Evolutionary conservation across 2,113 vertebrate genomes (phyloP), one percentile per base, ranked within the genome.

Genomic region (Athene noctua): DNA sequence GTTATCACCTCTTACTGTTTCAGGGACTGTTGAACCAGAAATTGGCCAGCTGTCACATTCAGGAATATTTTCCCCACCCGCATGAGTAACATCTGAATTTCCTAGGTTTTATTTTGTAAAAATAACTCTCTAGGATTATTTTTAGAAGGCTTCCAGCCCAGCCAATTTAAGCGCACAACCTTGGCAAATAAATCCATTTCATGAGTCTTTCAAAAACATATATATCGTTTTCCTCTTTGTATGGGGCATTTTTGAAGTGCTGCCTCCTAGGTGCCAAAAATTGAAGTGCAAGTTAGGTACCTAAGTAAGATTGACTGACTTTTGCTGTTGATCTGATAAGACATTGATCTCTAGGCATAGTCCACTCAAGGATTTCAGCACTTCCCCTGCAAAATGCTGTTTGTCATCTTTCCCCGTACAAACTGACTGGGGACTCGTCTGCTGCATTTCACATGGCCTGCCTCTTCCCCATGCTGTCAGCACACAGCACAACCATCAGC

Each of bases 1-100:
- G 46, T 92, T 94, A 82, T 81, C 34, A 68, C 36, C 36, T 80
- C 84, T 44, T 91, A 91, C 6, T 87, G 44, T 91, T 94, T 85
- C 78, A 79, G 49, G 34, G 54, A 29, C 36, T 74, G 71, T 89
- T 87, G 65, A 81, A 77, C 23, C 21, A 90, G 66, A 91, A 92
- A 79, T 84, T 75, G 67, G 54, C 68, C 59, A 80, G 82, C 86
- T 92, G 80, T 90, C 70, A 42, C 30, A 46, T 79, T 88, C 80
- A 91, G 72, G 70, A 94, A 85, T 90, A 90, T 85, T 81, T 82
- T 88, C 54, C 7, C 49, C 6, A 0, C 57, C 49, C 19, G 2
- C 40, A 19, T 90, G 71, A 95, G n/a, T 93, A 95, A 96, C 63
- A 85, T 85, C 73, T 95, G 70, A 88, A 88, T 91, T 96, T 90